Percentiles rank a stretch among this genome's conserved stretches.
Conservation (phyloP, 2,888 invertebrate species). For the Agonopterix subpropinquella region DNA sequence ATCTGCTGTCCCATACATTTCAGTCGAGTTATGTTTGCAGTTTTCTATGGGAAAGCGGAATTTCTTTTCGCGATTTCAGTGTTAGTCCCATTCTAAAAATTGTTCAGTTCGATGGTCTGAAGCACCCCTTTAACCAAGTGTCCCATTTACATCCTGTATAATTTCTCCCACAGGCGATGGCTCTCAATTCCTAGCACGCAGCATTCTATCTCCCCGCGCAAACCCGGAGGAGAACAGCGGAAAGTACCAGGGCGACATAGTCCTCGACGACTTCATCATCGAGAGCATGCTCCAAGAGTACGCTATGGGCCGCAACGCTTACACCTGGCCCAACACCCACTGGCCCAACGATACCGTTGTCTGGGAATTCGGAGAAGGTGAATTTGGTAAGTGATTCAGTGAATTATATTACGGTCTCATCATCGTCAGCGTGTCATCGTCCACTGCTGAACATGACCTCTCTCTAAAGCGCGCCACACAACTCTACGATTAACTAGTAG, state of each 20-base stretch:
- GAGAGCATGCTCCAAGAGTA: slow-evolving; percentile 45
- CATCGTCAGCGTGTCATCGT: too few species aligned
- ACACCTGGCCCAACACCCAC: slow-evolving; percentile 45
- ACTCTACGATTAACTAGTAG: too few species aligned
- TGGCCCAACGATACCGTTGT: slow-evolving; percentile 60
- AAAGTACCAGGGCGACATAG: slow-evolving; percentile 57
- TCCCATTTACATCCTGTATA: too few species aligned
- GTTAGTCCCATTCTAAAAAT: too few species aligned
- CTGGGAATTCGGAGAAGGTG: slow-evolving; percentile 47
- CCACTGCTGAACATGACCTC: too few species aligned
- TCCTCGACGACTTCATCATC: slow-evolving; percentile 53
- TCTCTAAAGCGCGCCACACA: too few species aligned
- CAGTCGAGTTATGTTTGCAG: too few species aligned
- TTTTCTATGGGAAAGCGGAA: too few species aligned
- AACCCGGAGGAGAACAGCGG: slow-evolving; percentile 58
- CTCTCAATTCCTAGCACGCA: slow-evolving; percentile 24
- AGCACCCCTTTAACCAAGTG: too few species aligned
- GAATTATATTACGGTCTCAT: neutral
- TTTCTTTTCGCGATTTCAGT: too few species aligned
- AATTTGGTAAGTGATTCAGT: slow-evolving; percentile 47
- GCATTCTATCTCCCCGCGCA: slow-evolving; percentile 21
- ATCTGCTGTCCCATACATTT: too few species aligned
- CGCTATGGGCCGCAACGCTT: slow-evolving; percentile 51
- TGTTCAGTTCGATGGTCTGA: too few species aligned
- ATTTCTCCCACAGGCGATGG: slow-evolving; percentile 27